Percentiles rank a stretch among this genome's conserved stretches.
Evolutionary conservation across 1,140 invertebrate genomes (phyloP).

Genomic region (Dreissena polymorpha): DNA sequence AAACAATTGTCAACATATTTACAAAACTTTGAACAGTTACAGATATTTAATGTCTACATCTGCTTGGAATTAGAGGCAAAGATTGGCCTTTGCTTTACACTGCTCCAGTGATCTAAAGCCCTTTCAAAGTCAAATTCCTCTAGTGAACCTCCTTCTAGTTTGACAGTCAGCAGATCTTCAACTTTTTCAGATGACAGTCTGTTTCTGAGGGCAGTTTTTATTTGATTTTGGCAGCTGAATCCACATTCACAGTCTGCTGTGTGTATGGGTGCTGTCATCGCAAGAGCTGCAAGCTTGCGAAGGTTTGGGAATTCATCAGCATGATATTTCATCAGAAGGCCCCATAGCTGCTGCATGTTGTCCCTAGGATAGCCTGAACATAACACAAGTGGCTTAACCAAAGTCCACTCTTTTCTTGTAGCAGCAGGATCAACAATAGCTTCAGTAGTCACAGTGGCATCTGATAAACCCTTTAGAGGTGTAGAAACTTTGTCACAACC

Average conservation of each 20-base stretch:
- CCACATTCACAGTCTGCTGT: slow-evolving; percentile 25
- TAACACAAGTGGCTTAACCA: slow-evolving; percentile 17
- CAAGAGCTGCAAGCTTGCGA: slow-evolving; percentile 18
- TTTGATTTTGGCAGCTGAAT: slow-evolving; percentile 10
- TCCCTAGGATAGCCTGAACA: slow-evolving; percentile 30
- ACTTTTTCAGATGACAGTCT: background rate
- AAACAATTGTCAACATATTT: too few species aligned
- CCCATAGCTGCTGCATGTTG: background rate
- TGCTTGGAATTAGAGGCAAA: too few species aligned
- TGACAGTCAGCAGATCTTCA: slow-evolving; percentile 3
- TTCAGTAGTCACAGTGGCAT: too few species aligned
- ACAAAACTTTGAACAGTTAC: too few species aligned
- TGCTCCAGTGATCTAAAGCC: background rate
- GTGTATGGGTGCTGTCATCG: slow-evolving; percentile 18
- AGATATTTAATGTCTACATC: too few species aligned
- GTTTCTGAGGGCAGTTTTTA: slow-evolving; percentile 28
- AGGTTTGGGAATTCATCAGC: slow-evolving; percentile 20
- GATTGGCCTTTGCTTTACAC: too few species aligned
- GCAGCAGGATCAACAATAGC: background rate
- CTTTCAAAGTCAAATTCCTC: too few species aligned
- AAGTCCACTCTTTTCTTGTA: slow-evolving; percentile 6
- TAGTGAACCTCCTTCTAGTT: slow-evolving; percentile 11
- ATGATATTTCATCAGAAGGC: slow-evolving; percentile 20
- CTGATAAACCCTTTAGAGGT: too few species aligned
- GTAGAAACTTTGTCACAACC: too few species aligned